phyloP scores from a whole-genome alignment of 2,888 invertebrate species.

The Morinoia aosen region DNA sequence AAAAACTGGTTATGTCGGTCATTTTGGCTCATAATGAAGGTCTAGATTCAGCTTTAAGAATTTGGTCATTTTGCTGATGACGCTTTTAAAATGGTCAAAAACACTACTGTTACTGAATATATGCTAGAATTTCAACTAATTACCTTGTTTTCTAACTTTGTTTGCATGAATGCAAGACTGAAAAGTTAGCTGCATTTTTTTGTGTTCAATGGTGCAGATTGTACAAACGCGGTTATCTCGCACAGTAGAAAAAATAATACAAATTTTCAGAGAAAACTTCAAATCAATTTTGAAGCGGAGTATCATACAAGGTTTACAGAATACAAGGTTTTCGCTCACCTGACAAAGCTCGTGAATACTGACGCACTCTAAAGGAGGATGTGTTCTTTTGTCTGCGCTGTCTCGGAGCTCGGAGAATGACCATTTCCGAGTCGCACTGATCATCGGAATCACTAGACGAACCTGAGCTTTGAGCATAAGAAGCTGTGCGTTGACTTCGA shows the following conservation, averaged over 20 bases:
- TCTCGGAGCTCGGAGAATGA: constrained; percentile 31
- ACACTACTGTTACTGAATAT: no score
- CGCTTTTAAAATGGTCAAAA: no score
- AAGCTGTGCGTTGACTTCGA: constrained; percentile 19
- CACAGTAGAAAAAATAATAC: neutral
- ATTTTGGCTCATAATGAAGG: no score
- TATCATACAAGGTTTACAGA: neutral
- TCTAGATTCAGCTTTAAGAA: no score
- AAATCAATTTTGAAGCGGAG: neutral
- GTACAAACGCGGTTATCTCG: neutral
- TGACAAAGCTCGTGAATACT: constrained; percentile 8
- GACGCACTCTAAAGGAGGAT: constrained; percentile 8
- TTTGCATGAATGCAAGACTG: neutral
- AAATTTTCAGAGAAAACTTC: neutral
- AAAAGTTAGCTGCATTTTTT: neutral
- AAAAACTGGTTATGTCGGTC: no score
- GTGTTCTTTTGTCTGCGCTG: constrained; percentile 37
- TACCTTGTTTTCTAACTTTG: no score
- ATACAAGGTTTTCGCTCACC: neutral
- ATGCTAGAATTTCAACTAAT: no score
- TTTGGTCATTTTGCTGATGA: no score
- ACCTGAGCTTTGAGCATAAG: constrained; percentile 9
- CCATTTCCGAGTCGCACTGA: constrained; percentile 52
- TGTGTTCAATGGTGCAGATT: neutral
- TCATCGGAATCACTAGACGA: constrained; percentile 46